Percentiles rank a stretch among this genome's conserved stretches.
phyloP scores from a whole-genome alignment of 2,888 invertebrate species.

The Chesias legatella region DNA sequence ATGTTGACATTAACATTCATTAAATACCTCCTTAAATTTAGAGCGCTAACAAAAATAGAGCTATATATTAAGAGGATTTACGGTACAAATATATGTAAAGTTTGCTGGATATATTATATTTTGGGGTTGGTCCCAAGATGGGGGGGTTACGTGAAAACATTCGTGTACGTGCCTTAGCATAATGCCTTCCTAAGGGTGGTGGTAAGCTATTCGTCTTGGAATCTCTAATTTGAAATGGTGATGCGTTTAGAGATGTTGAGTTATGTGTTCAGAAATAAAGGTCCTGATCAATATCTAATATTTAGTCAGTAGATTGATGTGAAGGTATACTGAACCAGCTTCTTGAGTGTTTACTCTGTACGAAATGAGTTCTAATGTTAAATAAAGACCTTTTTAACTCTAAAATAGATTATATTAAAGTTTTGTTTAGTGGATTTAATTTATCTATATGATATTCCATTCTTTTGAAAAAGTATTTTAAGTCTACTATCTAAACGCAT shows the following conservation, averaged over 20 bases:
- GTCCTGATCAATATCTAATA: too few species aligned
- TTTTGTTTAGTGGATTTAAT: too few species aligned
- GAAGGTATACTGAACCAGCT: too few species aligned
- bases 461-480: too few species aligned
- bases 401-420: too few species aligned
- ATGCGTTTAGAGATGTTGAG: conserved; percentile 62
- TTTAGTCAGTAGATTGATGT: too few species aligned
- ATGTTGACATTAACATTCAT: conserved; percentile 73
- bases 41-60: conserved; percentile 77
- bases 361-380: too few species aligned
- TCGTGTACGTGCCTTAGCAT: conserved; percentile 76
- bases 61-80: conserved; percentile 78
- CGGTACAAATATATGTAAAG: conserved; percentile 81
- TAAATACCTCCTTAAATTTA: conserved; percentile 74
- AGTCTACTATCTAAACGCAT: too few species aligned
- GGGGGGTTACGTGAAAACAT: conserved; percentile 76
- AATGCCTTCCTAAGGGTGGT: conserved; percentile 71
- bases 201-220: conserved; percentile 78
- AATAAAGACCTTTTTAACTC: too few species aligned
- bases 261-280: neutral
- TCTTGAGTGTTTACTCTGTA: too few species aligned
- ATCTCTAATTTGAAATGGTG: conserved; percentile 79
- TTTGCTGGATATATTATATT: conserved; percentile 79
- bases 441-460: too few species aligned
- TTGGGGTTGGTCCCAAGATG: conserved; percentile 73